Percentiles rank a stretch among this genome's conserved stretches.
Conservation (phyloP, 2,113 vertebrate genomes). For the Phyllostomus hastatus region DNA sequence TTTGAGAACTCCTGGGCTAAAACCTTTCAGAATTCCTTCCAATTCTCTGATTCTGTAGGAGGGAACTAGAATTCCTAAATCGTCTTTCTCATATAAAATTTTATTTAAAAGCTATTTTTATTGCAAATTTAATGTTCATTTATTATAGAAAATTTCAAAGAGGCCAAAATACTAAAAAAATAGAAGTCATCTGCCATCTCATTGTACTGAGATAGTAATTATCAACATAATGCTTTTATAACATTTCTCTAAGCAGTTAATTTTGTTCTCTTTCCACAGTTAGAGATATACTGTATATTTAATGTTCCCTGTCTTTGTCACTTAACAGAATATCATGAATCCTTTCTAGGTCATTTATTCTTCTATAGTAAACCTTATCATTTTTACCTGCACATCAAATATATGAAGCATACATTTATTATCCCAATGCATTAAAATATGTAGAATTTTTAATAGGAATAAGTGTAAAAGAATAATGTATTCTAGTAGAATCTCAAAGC, state of each 20-base stretch:
- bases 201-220: not conserved
- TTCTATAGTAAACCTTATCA: not conserved
- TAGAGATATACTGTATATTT: not conserved
- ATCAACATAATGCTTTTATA: not conserved
- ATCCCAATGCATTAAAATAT: not conserved
- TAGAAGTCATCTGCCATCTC: not conserved
- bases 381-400: conserved; percentile 28
- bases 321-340: not conserved
- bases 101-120: conserved; percentile 36
- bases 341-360: conserved; percentile 7
- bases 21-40: not conserved
- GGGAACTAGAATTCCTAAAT: not conserved
- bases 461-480: not conserved
- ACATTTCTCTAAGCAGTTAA: not conserved
- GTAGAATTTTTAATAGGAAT: conserved; percentile 21
- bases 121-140: not conserved
- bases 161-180: not conserved
- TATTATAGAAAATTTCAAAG: not conserved
- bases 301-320: not conserved
- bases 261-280: not conserved
- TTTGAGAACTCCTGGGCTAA: not conserved
- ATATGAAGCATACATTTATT: conserved; percentile 33
- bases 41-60: not conserved
- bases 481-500: not conserved
- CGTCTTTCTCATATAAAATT: not conserved